Base-by-base conservation (phyloP, 2,113 vertebrate genomes). In the Acrocephalus kingi region DNA sequence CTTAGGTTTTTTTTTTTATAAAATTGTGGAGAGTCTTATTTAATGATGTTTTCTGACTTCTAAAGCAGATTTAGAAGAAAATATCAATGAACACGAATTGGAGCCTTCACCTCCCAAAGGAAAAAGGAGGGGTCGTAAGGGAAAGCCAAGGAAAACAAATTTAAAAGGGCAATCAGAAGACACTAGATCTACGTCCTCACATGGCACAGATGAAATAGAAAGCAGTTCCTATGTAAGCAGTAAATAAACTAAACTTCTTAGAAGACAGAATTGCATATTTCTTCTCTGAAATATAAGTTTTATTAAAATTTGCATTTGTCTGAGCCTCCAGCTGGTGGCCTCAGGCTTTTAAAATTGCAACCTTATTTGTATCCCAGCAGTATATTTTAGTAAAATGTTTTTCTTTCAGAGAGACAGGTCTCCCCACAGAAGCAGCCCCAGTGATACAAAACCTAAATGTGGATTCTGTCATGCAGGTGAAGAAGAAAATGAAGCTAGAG, bases 381-480 rank as follows among this genome's bases (percentile, higher is more conserved):
- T 87, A 93, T 97, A 85, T 96, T 97, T 97, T 97, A 93, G 94
- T 96, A 58, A 78, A 95, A 90, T 96, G 95, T 97, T 97, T 97
- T 92, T 94, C 95, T 97, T 96, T 95, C 94, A 99, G 99, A 98
- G 99, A 98, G 99, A 99, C 97, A 98, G 99, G 93, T 99, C 99
- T 92, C 99, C 99, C 93, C 98, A 99, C 86, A 98, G 99, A 97
- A 98, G 98, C 97, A 99, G 99, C 93, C 98, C 98, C 48, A 99
- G 98, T 97, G 99, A 99, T 81, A 98, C 98, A 76, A 99, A 99
- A 82, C 99, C 99, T 97, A 99, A 99, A 96, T 99, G 99, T 97
- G 99, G 99, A 93, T 99, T 99, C 96, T 99, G 99, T 98, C 99
- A 99, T 52, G 99, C 99, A 72, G 99, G 99, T 37, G 99, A 99